Base-by-base conservation (phyloP, 2,797 vertebrate genomes). In the Morus bassanus region DNA sequence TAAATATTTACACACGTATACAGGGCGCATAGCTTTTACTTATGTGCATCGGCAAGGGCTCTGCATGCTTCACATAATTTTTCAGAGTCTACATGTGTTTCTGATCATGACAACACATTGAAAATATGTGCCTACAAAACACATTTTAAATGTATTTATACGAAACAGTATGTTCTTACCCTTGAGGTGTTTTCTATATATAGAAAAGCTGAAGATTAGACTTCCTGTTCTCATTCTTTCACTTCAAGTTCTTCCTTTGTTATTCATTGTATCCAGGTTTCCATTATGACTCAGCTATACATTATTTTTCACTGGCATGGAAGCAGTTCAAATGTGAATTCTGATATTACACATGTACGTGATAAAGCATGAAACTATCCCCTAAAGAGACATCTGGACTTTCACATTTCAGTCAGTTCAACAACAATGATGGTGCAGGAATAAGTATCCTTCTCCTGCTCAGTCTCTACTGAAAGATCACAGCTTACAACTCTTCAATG, bases 51-150 rank as follows among this genome's bases (percentile, higher is more conserved):
- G 96, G 94, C 90, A 95, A 96, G 73, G 48, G 53, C 60, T 96
- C 94, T 68, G 77, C 80, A 95, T 97, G 89, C 80, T 94, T 94
- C 96, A 97, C 97, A 86, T 97, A 96, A 97, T 93, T 98, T 96
- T 96, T 88, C 65, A 86, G 83, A 75, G 79, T 74, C 91, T 83
- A 88, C 97, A 98, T 98, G 95, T 98, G 98, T 94, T 98, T 97
- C 95, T 28, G 18, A 98, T 98, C 96, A 97, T 82, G 95, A 97
- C 96, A 96, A 82, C 91, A 92, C 69, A 70, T 27, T 31, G 56
- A 95, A 97, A 97, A 97, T 98, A 98, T 97, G 95, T 96, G 97
- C 96, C 92, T 93, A 96, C 81, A 96, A 97, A 97, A 97, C 86
- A 96, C 85, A 93, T 97, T 96, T 96, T 35, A 83, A 94, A 96